Percentiles rank a stretch among this genome's conserved stretches.
These are phyloP conservation scores for Machimus atricapillus DNA, from an alignment of 2,888 invertebrate genomes.

Conservation along the genomic window DNA sequence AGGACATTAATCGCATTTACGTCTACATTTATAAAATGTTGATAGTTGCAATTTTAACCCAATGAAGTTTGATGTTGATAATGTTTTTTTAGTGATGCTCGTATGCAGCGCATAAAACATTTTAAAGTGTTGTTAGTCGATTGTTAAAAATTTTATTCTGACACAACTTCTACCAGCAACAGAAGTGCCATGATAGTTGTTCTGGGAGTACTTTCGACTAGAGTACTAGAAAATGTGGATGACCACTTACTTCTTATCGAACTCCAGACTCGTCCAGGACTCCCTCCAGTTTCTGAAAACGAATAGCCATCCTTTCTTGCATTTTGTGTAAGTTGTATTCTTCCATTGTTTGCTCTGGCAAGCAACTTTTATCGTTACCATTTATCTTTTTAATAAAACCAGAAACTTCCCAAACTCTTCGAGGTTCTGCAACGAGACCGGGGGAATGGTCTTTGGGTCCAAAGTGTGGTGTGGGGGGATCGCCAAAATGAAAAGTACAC, in stretches of 20 bases:
- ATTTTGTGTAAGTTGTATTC: constrained; percentile 15
- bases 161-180: background rate
- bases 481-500: background rate
- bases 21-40: too few relatives aligned
- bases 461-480: background rate
- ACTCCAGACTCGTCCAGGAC: background rate
- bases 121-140: background rate
- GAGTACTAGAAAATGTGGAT: background rate
- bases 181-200: background rate
- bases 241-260: background rate
- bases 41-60: too few relatives aligned
- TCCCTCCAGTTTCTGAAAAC: background rate
- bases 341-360: background rate
- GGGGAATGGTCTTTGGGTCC: background rate
- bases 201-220: background rate
- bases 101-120: background rate
- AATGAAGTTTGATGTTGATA: too few relatives aligned
- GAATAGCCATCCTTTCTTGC: background rate
- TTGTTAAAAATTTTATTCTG: background rate
- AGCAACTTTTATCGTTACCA: constrained; percentile 20
- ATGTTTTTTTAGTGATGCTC: background rate
- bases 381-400: constrained; percentile 27
- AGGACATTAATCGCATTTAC: too few relatives aligned
- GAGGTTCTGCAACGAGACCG: background rate
- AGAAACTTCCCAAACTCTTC: background rate